phyloP scores from a whole-genome alignment of 2,797 vertebrate genomes.

The Spondyliosoma cantharus region DNA sequence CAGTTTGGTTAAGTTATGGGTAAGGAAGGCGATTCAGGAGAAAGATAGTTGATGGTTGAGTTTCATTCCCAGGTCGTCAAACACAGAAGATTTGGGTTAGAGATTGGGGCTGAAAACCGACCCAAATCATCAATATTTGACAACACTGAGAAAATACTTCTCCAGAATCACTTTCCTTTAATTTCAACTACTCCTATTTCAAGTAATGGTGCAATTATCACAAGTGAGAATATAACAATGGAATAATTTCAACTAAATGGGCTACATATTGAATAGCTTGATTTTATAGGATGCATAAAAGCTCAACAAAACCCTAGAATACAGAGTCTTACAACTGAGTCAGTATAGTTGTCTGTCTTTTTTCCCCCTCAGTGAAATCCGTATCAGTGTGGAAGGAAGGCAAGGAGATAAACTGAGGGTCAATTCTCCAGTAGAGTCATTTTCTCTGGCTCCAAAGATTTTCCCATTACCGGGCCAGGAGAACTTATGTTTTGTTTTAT shows the following conservation, averaged over 20 bases:
- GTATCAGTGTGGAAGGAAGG: constrained; percentile 75
- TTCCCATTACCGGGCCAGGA: constrained; percentile 20
- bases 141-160: too few relatives aligned
- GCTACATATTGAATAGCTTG: background rate
- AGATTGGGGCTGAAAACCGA: too few relatives aligned
- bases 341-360: constrained; percentile 25
- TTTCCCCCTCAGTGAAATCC: constrained; percentile 45
- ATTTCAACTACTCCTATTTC: too few relatives aligned
- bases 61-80: too few relatives aligned
- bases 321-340: constrained; percentile 5
- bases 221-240: too few relatives aligned
- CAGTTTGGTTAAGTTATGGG: too few relatives aligned
- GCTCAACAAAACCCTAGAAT: background rate
- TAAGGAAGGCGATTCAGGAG: too few relatives aligned
- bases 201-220: background rate
- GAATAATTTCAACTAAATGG: background rate
- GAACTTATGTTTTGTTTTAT: constrained; percentile 27
- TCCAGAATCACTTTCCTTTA: too few relatives aligned
- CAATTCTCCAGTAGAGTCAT: constrained; percentile 17
- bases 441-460: constrained; percentile 19
- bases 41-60: too few relatives aligned
- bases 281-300: background rate
- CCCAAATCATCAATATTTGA: too few relatives aligned
- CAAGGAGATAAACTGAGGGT: constrained; percentile 47
- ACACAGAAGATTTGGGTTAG: too few relatives aligned